Evolutionary conservation across 2,113 vertebrate species (phyloP).

Genomic region (Spilogale gracilis): DNA sequence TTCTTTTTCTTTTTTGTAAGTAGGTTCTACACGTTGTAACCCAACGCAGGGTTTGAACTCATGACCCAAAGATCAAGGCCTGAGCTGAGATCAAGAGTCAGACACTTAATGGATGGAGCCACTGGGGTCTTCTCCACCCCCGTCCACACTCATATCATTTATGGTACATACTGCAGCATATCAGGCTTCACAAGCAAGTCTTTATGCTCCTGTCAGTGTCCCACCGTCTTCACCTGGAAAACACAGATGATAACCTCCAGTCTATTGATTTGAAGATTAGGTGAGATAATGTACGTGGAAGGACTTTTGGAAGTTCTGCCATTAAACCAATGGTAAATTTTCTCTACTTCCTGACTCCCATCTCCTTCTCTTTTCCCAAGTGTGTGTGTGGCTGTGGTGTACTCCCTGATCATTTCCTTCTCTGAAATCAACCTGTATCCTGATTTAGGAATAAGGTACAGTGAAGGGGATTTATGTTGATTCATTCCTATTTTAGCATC

Average conservation of each 20-base stretch:
- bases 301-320: background rate
- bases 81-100: background rate
- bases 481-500: background rate
- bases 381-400: background rate
- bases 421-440: background rate
- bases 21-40: background rate
- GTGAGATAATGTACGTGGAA: background rate
- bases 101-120: background rate
- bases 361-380: background rate
- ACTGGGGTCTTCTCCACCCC: background rate
- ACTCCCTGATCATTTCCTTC: background rate
- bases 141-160: accelerated
- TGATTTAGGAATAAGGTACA: background rate
- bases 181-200: background rate
- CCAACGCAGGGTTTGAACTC: background rate
- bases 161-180: background rate
- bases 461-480: background rate
- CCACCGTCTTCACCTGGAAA: background rate
- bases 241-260: background rate
- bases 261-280: background rate
- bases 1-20: background rate
- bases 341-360: background rate
- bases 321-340: background rate
- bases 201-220: background rate
- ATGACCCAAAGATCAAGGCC: background rate